These are phyloP conservation scores for Gymnothorax javanicus DNA, from an alignment of 2,797 vertebrate species.

Conservation along the genomic window DNA sequence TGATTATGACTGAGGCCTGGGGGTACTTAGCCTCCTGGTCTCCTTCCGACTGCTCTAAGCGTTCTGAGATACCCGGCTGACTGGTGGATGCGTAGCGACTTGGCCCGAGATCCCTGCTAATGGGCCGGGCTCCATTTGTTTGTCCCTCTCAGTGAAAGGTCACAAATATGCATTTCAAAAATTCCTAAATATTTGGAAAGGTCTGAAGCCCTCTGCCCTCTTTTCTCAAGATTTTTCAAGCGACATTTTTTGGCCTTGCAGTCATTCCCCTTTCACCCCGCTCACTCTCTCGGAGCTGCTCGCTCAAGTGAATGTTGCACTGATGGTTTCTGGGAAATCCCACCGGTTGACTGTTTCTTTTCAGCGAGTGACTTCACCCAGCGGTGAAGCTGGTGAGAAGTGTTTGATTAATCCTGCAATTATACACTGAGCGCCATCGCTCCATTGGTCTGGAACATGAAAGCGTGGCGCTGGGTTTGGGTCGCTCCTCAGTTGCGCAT, in stretches of 20 bases:
- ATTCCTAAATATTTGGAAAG: constrained; percentile 8
- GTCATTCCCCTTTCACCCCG: not conserved
- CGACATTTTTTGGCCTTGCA: not conserved
- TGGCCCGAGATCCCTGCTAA: not conserved
- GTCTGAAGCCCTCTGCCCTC: not conserved
- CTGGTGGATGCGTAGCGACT: not conserved
- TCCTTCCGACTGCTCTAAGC: not conserved
- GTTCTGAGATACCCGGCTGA: not conserved
- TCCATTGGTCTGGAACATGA: constrained; percentile 5
- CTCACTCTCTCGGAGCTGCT: not conserved
- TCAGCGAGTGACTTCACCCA: constrained; percentile 16
- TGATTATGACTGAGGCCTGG: not conserved
- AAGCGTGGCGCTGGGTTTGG: not conserved
- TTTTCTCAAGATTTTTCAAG: constrained; percentile 16
- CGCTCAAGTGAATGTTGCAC: not conserved
- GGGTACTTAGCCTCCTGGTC: not conserved
- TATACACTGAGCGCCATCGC: not conserved
- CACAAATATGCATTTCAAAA: not conserved
- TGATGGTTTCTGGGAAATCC: constrained; percentile 25
- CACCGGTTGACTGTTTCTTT: not conserved
- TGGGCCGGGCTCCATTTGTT: not conserved
- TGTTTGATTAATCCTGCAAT: not conserved
- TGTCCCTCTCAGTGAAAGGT: not conserved
- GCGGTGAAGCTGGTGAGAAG: not conserved
- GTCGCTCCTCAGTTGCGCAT: not conserved